Evolutionary conservation across 1,140 invertebrate genomes (phyloP), one percentile per base, ranked within the genome.

Genomic region (Hormaphis cornu): DNA sequence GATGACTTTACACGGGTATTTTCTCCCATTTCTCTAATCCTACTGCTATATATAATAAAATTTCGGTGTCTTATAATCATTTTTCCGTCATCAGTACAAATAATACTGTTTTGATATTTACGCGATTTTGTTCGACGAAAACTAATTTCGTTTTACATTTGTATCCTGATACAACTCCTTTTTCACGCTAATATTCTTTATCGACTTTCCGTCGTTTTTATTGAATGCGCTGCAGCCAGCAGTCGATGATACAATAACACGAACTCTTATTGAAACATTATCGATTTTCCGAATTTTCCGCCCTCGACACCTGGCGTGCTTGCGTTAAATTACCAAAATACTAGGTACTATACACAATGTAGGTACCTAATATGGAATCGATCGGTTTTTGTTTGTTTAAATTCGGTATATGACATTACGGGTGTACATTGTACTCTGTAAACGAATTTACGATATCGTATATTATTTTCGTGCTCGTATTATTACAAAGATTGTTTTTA

Each of bases 61-160:
- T n/a, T n/a, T n/a, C n/a, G n/a, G n/a, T n/a, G n/a, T n/a, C n/a
- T n/a, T n/a, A n/a, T n/a, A n/a, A n/a, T n/a, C n/a, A n/a, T n/a
- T n/a, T n/a, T n/a, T n/a, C n/a, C n/a, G n/a, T n/a, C n/a, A n/a
- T n/a, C n/a, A n/a, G n/a, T n/a, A n/a, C n/a, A n/a, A n/a, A n/a
- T n/a, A n/a, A n/a, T n/a, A n/a, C n/a, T n/a, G n/a, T n/a, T n/a
- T 37, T 56, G 52, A 37, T 37, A 37, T 56, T 56, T 56, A 56
- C 37, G 53, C 33, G 33, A 0, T 28, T 28, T 52, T 16, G 20
- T 8, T 44, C 12, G 20, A 2, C 44, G 20, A 2, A 24, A 22
- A 48, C 44, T 22, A 18, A 48, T 53, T 53, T 53, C 33, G 16
- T 53, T n/a, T n/a, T 53, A 14, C 52, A 14, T 33, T 54, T 30